phyloP scores from a whole-genome alignment of 2,888 invertebrate species.

The Cantharis rufa region DNA sequence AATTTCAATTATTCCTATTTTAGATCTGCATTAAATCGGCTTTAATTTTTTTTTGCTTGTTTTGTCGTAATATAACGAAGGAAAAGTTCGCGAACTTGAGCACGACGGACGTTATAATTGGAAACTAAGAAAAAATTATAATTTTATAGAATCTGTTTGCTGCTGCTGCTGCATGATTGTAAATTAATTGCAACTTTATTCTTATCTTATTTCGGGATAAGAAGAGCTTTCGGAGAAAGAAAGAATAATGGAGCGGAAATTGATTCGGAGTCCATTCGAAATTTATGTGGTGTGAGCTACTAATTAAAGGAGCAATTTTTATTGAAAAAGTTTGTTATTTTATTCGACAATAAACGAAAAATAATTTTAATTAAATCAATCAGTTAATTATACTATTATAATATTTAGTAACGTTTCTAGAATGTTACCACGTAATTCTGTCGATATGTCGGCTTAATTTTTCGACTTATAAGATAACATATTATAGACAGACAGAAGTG shows the following conservation, averaged over 20 bases:
- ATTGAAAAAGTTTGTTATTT: not conserved
- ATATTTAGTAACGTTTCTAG: no score
- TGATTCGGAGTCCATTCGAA: not conserved
- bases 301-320: not conserved
- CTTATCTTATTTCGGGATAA: not conserved
- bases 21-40: not conserved
- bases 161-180: not conserved
- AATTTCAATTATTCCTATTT: not conserved
- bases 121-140: not conserved
- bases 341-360: no score
- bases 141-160: not conserved
- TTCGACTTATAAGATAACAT: no score
- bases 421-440: no score
- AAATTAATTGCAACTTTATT: not conserved
- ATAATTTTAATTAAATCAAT: no score
- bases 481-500: no score
- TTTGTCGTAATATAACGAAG: not conserved
- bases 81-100: not conserved
- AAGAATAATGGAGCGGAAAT: not conserved
- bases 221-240: not conserved
- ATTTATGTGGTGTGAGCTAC: not conserved
- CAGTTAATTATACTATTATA: no score
- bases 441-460: no score
- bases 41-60: not conserved
- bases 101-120: not conserved